These are phyloP conservation scores for Gracilinanus agilis DNA, from an alignment of 2,113 vertebrate genomes.

Conservation along the genomic window DNA sequence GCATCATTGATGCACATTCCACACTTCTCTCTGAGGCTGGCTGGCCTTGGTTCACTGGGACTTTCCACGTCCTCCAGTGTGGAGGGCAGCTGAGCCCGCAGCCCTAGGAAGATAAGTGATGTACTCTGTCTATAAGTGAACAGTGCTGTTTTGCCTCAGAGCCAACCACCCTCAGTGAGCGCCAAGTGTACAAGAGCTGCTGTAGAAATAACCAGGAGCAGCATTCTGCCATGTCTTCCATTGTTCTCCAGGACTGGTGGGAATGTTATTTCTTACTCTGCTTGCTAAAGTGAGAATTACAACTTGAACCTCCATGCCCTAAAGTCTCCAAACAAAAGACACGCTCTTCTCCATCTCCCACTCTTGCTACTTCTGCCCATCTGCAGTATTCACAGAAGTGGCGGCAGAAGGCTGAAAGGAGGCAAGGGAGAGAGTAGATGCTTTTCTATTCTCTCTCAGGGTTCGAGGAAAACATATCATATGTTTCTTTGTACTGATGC, in stretches of 20 bases:
- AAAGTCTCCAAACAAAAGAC: slow-evolving; percentile 19
- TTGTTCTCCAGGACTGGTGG: background rate
- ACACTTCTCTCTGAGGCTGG: slow-evolving; percentile 51
- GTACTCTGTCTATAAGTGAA: slow-evolving; percentile 28
- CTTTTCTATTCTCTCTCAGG: background rate
- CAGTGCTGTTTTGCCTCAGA: background rate
- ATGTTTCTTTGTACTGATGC: background rate
- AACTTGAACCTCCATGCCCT: slow-evolving; percentile 4
- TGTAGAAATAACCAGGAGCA: background rate
- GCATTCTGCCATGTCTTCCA: background rate
- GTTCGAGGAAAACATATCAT: slow-evolving; percentile 17
- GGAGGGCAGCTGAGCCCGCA: slow-evolving; percentile 50
- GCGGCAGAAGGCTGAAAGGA: background rate
- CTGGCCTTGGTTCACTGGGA: slow-evolving; percentile 35
- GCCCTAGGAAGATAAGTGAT: background rate
- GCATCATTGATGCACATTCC: slow-evolving; percentile 35
- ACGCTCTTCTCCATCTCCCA: background rate
- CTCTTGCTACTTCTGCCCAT: background rate
- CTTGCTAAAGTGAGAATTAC: slow-evolving; percentile 44
- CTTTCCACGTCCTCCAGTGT: slow-evolving; percentile 36
- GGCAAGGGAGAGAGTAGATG: background rate
- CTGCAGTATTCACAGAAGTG: background rate
- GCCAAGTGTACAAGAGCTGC: background rate
- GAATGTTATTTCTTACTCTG: background rate
- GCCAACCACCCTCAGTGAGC: background rate